Percentiles rank a stretch among this genome's conserved stretches.
Evolutionary conservation across 2,113 vertebrate genomes (phyloP).

Genomic region (Limanda limanda): DNA sequence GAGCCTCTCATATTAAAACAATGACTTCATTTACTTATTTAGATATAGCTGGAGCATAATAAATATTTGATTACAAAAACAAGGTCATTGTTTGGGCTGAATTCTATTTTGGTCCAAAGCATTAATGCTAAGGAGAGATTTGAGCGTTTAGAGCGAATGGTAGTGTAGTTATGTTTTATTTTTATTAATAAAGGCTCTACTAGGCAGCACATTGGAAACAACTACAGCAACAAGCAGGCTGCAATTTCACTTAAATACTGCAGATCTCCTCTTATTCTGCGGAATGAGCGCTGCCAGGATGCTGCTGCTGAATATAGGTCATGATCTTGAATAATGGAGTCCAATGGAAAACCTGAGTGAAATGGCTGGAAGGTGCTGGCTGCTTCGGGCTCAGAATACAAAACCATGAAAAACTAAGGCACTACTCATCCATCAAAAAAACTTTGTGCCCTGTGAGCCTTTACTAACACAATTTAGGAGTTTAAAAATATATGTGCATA

Average conservation of each 20-base stretch:
- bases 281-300: slow-evolving; percentile 22
- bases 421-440: not conserved
- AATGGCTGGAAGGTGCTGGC: slow-evolving; percentile 1
- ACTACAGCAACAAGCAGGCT: slow-evolving; percentile 13
- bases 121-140: not conserved
- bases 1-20: slow-evolving; percentile 24
- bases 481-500: too few species aligned
- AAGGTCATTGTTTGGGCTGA: slow-evolving; percentile 3
- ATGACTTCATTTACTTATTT: slow-evolving; percentile 36
- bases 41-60: slow-evolving; percentile 28
- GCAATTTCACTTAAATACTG: slow-evolving; percentile 2
- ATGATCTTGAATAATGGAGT: slow-evolving; percentile 29
- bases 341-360: slow-evolving; percentile 19
- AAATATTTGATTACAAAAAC: slow-evolving; percentile 21
- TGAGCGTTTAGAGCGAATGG: not conserved
- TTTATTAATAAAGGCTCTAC: not conserved
- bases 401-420: not conserved
- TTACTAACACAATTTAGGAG: not conserved
- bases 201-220: not conserved
- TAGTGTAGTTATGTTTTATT: slow-evolving; percentile 4
- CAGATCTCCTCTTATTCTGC: slow-evolving; percentile 17
- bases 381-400: slow-evolving; percentile 5
- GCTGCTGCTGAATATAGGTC: slow-evolving; percentile 30
- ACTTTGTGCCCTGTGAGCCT: not conserved
- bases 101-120: slow-evolving; percentile 8